Base-by-base conservation (phyloP, 2,888 invertebrate genomes). In the Pasiphila rectangulata region DNA sequence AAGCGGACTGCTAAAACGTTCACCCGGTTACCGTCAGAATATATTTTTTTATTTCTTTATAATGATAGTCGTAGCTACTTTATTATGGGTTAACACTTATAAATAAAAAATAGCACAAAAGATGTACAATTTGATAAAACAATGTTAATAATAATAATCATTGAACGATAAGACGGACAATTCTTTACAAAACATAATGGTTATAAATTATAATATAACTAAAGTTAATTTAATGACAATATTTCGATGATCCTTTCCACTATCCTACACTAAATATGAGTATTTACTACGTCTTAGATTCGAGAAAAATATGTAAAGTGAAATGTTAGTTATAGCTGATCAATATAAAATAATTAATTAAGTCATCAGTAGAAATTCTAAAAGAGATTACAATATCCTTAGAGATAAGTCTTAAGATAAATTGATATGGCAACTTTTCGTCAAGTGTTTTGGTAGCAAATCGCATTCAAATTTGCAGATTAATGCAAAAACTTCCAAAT, bases 351-450 rank as follows among this genome's bases (percentile, higher is more conserved):
- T 17, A 51, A 49, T 45, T 24, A 52, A 46, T 47, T 23, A 44
- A 51, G 54, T 30, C 47, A 51, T 56, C 59, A 59, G 61, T 61
- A 61, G 55, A 61, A 61, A 61, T 59, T 57, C 59, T 61, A 58
- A 58, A 41, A 57, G 51, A 59, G 52, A 51, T 53, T 56, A 60
- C 51, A 56, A 54, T 51, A 45, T 49, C 30, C 58, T 56, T 56
- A 57, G 44, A 52, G 17, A 32, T 49, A 48, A 58, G 41, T 41
- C 54, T 52, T 56, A 54, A 16, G 39, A 34, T 52, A 50, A n/a
- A 42, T 58, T 56, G 61, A 63, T 59, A 56, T 59, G 54, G 59
- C 61, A 64, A 62, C 45, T 46, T 52, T 59, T 44, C 32, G 47
- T 49, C 29, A 27, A 36, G 24, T 39, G 21, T 21, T 15, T 6